phyloP scores from a whole-genome alignment of 2,797 vertebrate genomes.

The Gymnoscopelus braueri region DNA sequence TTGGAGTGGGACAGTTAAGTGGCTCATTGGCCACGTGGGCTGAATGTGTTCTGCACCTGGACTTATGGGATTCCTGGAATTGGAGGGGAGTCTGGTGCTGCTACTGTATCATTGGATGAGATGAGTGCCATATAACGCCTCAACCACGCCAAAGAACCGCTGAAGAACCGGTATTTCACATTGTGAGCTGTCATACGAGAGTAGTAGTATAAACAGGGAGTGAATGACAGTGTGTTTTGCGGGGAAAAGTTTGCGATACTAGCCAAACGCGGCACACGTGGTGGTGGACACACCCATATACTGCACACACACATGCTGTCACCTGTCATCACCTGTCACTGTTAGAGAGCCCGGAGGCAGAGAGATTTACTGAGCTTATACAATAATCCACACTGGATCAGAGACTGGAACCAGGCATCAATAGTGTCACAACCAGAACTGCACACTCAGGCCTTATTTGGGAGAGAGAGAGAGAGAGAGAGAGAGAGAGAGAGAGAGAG shows the following conservation, averaged over 20 bases:
- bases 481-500: slow-evolving; percentile 3
- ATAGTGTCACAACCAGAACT: slow-evolving; percentile 29
- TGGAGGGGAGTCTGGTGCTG: too few species aligned
- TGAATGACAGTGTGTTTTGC: slow-evolving; percentile 38
- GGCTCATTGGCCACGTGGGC: too few species aligned
- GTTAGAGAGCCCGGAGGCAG: slow-evolving; percentile 17
- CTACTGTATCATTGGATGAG: too few species aligned
- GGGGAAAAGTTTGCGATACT: slow-evolving; percentile 40
- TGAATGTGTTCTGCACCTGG: too few species aligned
- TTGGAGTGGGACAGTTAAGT: too few species aligned
- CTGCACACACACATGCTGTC: slow-evolving; percentile 7
- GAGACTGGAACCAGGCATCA: slow-evolving; percentile 34
- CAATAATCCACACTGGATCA: slow-evolving; percentile 62
- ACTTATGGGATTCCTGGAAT: too few species aligned
- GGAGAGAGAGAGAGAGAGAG: slow-evolving; percentile 11
- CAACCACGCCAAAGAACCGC: too few species aligned
- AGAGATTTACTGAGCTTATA: slow-evolving; percentile 68
- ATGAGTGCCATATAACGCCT: too few species aligned
- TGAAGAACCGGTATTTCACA: too few species aligned
- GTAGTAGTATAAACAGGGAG: neutral
- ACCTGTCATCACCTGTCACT: slow-evolving; percentile 51
- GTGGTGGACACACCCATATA: neutral
- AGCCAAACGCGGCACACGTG: neutral
- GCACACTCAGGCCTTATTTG: neutral
- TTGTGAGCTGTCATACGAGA: too few species aligned